Percentiles rank a stretch among this genome's conserved stretches.
These are phyloP conservation scores for Erpornis zantholeuca DNA, from an alignment of 2,113 vertebrate genomes.

Conservation along the genomic window DNA sequence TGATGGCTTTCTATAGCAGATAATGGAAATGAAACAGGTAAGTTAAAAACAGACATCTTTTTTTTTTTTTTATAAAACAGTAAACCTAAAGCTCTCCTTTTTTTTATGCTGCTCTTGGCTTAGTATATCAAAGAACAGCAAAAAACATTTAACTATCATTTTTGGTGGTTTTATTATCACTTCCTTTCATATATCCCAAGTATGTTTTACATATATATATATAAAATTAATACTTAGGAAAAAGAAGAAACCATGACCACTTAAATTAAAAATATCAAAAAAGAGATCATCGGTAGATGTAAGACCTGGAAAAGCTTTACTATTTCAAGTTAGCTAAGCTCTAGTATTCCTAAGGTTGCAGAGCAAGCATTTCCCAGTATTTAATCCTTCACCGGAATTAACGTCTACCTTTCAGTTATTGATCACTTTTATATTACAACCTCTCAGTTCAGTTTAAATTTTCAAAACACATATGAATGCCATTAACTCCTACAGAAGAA, in stretches of 20 bases:
- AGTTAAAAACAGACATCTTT: neutral
- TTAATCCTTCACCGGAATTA: neutral
- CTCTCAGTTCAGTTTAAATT: neutral
- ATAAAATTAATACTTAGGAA: neutral
- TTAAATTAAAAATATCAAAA: neutral
- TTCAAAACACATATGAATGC: neutral
- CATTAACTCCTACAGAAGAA: neutral
- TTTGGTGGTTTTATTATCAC: neutral
- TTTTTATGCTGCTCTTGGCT: neutral
- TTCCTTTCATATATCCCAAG: neutral
- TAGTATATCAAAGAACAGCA: neutral
- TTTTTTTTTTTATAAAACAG: neutral
- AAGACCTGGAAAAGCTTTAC: neutral
- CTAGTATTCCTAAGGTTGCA: neutral
- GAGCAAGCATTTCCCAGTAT: neutral
- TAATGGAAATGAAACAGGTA: neutral
- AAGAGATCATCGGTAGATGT: neutral
- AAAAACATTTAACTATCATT: neutral
- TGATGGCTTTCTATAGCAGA: neutral
- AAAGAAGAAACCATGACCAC: neutral
- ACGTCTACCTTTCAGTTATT: neutral
- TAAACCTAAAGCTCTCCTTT: neutral
- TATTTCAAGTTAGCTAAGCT: neutral
- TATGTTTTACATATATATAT: neutral
- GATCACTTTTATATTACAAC: neutral